These are phyloP conservation scores for Bos taurus DNA, from an alignment of 2,113 vertebrate species.

Conservation along the genomic window DNA sequence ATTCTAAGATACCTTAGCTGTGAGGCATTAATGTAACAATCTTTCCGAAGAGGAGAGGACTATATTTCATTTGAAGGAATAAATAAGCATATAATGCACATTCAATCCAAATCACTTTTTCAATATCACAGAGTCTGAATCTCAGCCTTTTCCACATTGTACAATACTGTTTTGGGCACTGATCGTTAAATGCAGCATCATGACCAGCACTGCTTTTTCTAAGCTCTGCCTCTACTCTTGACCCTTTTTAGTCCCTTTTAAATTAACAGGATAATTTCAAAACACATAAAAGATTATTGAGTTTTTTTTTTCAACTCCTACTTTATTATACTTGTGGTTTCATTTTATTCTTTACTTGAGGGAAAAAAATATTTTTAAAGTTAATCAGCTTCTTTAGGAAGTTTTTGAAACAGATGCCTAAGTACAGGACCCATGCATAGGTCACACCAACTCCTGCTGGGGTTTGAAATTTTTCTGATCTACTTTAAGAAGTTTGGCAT, in stretches of 20 bases:
- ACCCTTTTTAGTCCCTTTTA: not conserved
- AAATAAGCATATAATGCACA: not conserved
- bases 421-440: not conserved
- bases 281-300: not conserved
- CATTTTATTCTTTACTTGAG: not conserved
- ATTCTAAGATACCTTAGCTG: not conserved
- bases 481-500: not conserved
- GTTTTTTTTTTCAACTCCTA: not conserved
- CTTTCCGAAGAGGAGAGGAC: not conserved
- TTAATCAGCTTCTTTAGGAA: not conserved
- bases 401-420: not conserved
- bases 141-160: not conserved
- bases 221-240: not conserved
- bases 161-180: not conserved
- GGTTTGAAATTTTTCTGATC: not conserved
- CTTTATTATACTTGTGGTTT: not conserved
- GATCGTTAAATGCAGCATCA: not conserved
- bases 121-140: not conserved
- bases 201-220: not conserved
- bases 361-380: not conserved
- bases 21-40: not conserved
- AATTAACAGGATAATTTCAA: not conserved
- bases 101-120: not conserved
- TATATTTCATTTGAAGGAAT: not conserved
- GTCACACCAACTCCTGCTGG: not conserved